These are phyloP conservation scores for Macrobrachium rosenbergii DNA, from an alignment of 1,140 invertebrate species.

Conservation along the genomic window DNA sequence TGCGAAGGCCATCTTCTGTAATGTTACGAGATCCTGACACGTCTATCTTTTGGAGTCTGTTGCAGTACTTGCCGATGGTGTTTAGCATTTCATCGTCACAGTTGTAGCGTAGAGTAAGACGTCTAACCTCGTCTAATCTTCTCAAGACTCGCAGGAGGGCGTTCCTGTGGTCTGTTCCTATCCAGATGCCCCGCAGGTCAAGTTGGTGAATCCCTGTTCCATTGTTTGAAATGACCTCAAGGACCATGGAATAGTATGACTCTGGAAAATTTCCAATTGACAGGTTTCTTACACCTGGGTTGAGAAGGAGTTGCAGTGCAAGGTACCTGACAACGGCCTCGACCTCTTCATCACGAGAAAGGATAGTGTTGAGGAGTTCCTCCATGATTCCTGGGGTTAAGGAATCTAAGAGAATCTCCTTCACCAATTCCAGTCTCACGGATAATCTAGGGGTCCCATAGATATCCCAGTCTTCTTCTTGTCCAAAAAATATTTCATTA, in stretches of 20 bases:
- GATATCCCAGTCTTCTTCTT: conserved; percentile 49
- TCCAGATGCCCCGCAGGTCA: conserved; percentile 50
- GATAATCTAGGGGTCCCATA: conserved; percentile 33
- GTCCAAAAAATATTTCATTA: conserved; percentile 49
- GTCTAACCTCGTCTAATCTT: conserved; percentile 24
- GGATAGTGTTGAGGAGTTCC: conserved; percentile 52
- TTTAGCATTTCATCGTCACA: conserved; percentile 55
- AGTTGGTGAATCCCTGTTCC: conserved; percentile 41
- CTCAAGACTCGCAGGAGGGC: conserved; percentile 29
- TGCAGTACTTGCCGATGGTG: conserved; percentile 42
- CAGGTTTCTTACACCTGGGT: conserved; percentile 37
- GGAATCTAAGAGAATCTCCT: conserved; percentile 32
- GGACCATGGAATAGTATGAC: conserved; percentile 35
- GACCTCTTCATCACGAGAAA: conserved; percentile 38
- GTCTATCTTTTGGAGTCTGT: conserved; percentile 45
- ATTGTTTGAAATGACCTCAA: conserved; percentile 29
- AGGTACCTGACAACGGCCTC: conserved; percentile 43
- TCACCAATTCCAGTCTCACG: conserved; percentile 38
- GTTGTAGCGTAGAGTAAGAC: conserved; percentile 45
- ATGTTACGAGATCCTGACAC: conserved; percentile 25
- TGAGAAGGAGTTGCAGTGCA: conserved; percentile 43
- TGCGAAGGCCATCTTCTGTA: conserved; percentile 34
- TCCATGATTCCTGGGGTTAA: conserved; percentile 39
- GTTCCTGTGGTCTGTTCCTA: conserved; percentile 33
- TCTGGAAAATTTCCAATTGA: conserved; percentile 49